These are phyloP conservation scores for Malthinus seriepunctatus DNA, from an alignment of 2,888 invertebrate species.

Conservation along the genomic window DNA sequence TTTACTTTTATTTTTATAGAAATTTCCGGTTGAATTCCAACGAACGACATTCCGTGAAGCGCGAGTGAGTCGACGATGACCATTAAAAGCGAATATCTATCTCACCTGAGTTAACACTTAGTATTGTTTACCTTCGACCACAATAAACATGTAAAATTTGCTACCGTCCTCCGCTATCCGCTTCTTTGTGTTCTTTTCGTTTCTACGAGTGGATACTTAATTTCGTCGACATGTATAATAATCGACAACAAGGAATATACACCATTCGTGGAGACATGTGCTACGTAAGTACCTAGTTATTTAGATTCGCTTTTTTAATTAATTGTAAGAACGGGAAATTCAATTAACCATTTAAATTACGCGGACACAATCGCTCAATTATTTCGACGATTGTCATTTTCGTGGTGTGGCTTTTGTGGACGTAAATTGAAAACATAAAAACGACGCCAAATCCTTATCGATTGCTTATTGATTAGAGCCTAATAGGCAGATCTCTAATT, in stretches of 20 bases:
- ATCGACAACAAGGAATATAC: slow-evolving; percentile 40
- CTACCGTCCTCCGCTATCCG: slow-evolving; percentile 10
- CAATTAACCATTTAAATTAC: slow-evolving; percentile 7
- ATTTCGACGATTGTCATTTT: no score
- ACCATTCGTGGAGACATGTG: slow-evolving; percentile 42
- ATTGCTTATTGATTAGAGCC: no score
- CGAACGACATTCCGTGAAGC: slow-evolving; percentile 22
- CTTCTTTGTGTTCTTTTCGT: background rate
- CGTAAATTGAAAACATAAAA: no score
- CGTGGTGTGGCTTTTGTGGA: no score
- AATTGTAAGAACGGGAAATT: slow-evolving; percentile 1
- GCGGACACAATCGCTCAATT: no score
- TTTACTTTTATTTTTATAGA: slow-evolving; percentile 25
- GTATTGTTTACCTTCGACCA: slow-evolving; percentile 3
- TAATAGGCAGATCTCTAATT: no score
- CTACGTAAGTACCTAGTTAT: slow-evolving; percentile 41
- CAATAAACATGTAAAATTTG: slow-evolving; percentile 7
- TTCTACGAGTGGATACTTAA: background rate
- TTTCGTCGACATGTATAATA: slow-evolving; percentile 43
- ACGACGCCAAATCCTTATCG: no score
- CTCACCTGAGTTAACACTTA: slow-evolving; percentile 8
- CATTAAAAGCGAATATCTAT: slow-evolving; percentile 17
- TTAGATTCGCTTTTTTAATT: background rate
- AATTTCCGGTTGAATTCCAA: slow-evolving; percentile 26
- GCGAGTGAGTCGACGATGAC: slow-evolving; percentile 23